Base-by-base conservation (phyloP, 2,797 vertebrate genomes). In the Onychomys torridus region DNA sequence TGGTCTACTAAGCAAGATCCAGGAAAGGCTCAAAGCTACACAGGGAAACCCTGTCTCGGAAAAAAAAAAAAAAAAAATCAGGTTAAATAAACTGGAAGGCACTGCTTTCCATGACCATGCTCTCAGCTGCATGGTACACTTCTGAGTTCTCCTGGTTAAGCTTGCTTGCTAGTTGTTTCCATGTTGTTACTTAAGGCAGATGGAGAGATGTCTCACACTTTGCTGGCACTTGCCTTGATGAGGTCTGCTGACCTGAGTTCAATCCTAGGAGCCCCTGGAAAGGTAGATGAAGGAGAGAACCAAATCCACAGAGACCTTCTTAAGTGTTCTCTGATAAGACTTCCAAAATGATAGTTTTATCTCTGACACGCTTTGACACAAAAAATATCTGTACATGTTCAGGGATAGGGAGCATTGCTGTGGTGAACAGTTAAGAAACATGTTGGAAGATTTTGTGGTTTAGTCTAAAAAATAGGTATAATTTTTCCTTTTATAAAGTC, bases 381-480 rank as follows among this genome's bases (percentile, higher is more conserved):
- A 43, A 75, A 23, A 27, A 23, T 43, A 75, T n/a, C 73, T 89
- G 43, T 59, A 69, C 32, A 65, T 77, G 75, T 81, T 83, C 23
- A 93, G 57, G 75, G 92, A 95, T 61, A 59, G 4, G 87, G 92
- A 93, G 90, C 19, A 57, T 88, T 93, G 94, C 86, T 84, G 95
- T 87, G 93, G 94, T 79, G 97, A 96, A 97, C 78, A 96, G 85
- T 96, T 95, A 96, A 87, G 79, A 97, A 92, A 96, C 89, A 78
- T 37, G 57, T 92, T 95, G 93, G 46, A 96, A 96, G 91, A 87
- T 96, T 96, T 95, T 97, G 96, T 97, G 97, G 86, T 94, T 97
- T 97, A 94, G 92, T 95, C 90, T 96, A 89, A 94, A 94, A 97
- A 97, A 97, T 59, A 97, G 95, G 93, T 97, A 96, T 96, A 97